Base-by-base conservation (phyloP, 2,888 invertebrate genomes). In the Andrena praecox region DNA sequence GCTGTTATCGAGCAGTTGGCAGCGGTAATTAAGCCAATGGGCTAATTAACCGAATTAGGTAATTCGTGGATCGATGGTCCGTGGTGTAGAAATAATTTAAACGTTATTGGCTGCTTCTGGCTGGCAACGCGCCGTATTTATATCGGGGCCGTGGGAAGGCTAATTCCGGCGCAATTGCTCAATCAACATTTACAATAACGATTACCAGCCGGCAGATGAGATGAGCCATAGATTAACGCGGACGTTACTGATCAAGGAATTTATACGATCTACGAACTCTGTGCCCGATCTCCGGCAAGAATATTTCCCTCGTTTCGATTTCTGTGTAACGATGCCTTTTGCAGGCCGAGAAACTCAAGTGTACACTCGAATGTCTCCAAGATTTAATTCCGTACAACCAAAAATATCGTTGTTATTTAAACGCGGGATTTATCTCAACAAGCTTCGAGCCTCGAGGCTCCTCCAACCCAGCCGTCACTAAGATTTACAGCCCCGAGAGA, bases 11-110 rank as follows among this genome's bases (percentile, higher is more conserved):
- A 20, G 27, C 54, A 69, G 35, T 56, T 89, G 85, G 86, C 87
- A 84, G 84, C 80, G 84, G 91, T 91, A 91, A 92, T 91, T 91
- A 91, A 87, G 81, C 82, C 91, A 92, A 92, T 93, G 92, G 92
- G 90, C 92, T 91, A 92, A 93, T 93, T 93, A 92, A 91, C 88
- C 85, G 90, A 93, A 93, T 93, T 92, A 91, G 90, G 91, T 91
- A 91, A 91, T 92, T 90, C 90, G 85, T 71, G 71, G 86, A 89
- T 91, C 90, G 91, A 90, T 91, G 56, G 27, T 24, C 90, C 78
- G 85, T 42, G 71, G 75, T 70, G 83, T 83, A 86, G 88, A 85
- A 89, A 85, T 87, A 88, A 91, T 88, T 85, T 85, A 78, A 59
- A 78, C 83, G 71, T 67, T 77, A 70, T 62, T 62, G 33, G 24